Conservation (phyloP, 1,140 invertebrate genomes). For the Zaprionus inermis region DNA sequence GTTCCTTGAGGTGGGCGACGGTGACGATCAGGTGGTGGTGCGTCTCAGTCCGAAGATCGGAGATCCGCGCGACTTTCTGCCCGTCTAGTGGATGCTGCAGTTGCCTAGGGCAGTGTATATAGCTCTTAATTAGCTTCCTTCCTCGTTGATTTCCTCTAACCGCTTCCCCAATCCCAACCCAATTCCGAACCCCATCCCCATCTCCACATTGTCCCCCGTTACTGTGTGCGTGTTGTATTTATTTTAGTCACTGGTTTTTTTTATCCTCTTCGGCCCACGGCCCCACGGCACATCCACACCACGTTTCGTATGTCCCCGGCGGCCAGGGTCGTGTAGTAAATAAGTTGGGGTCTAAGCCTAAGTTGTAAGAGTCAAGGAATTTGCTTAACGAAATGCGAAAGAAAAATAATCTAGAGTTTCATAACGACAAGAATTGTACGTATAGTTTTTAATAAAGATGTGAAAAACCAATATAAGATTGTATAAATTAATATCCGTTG, state of each 20-base stretch:
- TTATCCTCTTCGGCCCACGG: slow-evolving; percentile 8
- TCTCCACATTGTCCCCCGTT: neutral
- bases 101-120: slow-evolving; percentile 50
- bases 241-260: slow-evolving; percentile 72
- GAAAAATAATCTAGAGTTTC: slow-evolving; percentile 8
- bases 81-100: slow-evolving; percentile 85
- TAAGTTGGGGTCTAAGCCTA: slow-evolving; percentile 61
- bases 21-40: slow-evolving; percentile 90
- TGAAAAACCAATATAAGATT: neutral
- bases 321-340: slow-evolving; percentile 48
- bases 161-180: neutral
- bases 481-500: no score
- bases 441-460: slow-evolving; percentile 23
- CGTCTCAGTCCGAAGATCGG: slow-evolving; percentile 91
- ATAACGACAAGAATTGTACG: slow-evolving; percentile 14
- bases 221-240: slow-evolving; percentile 63
- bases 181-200: neutral
- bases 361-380: slow-evolving; percentile 69
- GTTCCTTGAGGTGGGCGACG: slow-evolving; percentile 93
- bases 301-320: neutral
- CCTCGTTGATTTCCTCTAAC: neutral
- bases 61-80: slow-evolving; percentile 90
- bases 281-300: neutral
- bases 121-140: slow-evolving; percentile 35
- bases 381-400: slow-evolving; percentile 12